Conservation (phyloP, 2,113 vertebrate genomes). For the Phyllostomus discolor region DNA sequence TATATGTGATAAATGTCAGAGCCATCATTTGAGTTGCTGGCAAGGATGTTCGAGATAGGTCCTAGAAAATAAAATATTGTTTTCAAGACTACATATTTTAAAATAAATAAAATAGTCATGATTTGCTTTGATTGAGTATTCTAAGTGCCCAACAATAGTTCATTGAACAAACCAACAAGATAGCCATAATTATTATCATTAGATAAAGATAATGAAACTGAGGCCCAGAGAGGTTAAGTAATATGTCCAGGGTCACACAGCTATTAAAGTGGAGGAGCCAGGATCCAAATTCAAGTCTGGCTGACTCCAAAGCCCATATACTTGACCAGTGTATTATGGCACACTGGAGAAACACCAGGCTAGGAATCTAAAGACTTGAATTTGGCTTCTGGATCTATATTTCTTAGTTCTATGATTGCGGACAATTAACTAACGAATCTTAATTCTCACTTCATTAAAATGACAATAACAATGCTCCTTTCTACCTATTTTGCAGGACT, state of each 20-base stretch:
- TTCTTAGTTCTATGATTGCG: slow-evolving; percentile 3
- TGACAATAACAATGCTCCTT: neutral
- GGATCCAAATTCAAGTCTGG: neutral
- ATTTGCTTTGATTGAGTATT: neutral
- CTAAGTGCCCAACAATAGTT: neutral
- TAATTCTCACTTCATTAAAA: slow-evolving; percentile 38
- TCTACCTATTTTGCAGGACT: neutral
- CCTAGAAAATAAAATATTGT: slow-evolving; percentile 79
- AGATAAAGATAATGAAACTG: neutral
- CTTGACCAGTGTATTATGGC: neutral
- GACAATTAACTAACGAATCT: neutral
- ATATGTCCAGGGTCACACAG: neutral
- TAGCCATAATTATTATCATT: neutral
- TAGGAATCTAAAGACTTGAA: neutral
- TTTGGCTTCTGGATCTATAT: neutral
- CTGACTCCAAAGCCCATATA: neutral
- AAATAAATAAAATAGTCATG: neutral
- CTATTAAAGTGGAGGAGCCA: neutral
- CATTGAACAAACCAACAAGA: neutral
- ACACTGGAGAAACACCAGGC: neutral
- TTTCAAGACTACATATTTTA: slow-evolving; percentile 45
- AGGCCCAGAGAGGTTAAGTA: slow-evolving; percentile 7
- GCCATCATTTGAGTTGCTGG: slow-evolving; percentile 80
- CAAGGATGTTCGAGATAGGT: slow-evolving; percentile 82
- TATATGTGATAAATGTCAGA: slow-evolving; percentile 93